Conservation (phyloP, 2,113 vertebrate genomes). For the Nannospalax galili region DNA sequence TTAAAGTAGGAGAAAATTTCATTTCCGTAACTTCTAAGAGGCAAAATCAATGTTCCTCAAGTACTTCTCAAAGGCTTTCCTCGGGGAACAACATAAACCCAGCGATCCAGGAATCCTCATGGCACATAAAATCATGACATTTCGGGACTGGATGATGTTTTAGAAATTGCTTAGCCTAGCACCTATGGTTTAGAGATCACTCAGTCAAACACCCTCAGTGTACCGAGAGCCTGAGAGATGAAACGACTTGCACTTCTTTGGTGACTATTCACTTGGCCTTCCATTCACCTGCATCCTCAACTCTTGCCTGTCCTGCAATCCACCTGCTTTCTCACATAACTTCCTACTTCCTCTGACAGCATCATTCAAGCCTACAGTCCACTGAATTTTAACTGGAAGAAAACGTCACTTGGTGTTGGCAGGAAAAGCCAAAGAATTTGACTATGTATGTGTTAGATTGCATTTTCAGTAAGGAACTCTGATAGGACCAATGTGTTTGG, state of each 20-base stretch:
- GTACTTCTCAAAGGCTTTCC: slow-evolving; percentile 47
- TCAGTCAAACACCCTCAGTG: background rate
- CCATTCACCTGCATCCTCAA: no score
- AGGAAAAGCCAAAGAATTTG: background rate
- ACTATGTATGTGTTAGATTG: background rate
- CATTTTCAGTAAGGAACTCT: background rate
- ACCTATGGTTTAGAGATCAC: background rate
- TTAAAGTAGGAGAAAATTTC: slow-evolving; percentile 39
- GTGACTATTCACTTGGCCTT: background rate
- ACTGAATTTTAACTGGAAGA: background rate
- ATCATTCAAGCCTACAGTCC: background rate
- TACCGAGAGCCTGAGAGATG: background rate
- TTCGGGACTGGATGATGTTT: background rate
- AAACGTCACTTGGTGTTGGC: background rate
- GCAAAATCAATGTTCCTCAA: slow-evolving; percentile 31
- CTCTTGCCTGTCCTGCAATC: background rate
- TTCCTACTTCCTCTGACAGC: background rate
- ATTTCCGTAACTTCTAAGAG: slow-evolving; percentile 34
- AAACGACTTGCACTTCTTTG: background rate
- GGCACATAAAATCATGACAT: slow-evolving; percentile 1
- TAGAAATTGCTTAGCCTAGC: background rate
- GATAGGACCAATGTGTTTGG: background rate
- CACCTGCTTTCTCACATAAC: background rate
- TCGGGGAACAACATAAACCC: slow-evolving; percentile 29
- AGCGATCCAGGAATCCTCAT: slow-evolving; percentile 19